phyloP scores from a whole-genome alignment of 2,797 vertebrate genomes.

The Cynopterus sphinx region DNA sequence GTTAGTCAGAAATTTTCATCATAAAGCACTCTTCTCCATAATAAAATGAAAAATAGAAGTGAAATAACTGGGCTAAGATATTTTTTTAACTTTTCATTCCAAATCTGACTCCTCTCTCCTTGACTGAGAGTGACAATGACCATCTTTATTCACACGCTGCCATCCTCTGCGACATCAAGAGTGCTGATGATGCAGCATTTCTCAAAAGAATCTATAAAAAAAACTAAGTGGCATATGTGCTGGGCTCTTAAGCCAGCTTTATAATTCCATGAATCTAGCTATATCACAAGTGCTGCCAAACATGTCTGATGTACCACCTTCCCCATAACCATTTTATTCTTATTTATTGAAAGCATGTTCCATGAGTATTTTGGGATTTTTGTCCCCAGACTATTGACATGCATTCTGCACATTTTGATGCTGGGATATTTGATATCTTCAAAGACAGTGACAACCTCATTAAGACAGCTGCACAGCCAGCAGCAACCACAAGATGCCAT shows the following conservation, averaged over 20 bases:
- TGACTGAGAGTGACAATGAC: neutral
- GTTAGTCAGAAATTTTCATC: neutral
- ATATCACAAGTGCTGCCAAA: neutral
- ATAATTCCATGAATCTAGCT: neutral
- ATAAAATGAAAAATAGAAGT: slow-evolving; percentile 13
- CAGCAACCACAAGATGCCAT: neutral
- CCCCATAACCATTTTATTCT: neutral
- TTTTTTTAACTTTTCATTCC: neutral
- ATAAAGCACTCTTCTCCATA: neutral
- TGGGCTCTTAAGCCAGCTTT: neutral
- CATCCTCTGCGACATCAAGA: neutral
- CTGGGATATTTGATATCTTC: neutral
- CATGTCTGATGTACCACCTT: neutral
- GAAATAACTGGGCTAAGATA: neutral
- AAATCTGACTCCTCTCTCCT: neutral
- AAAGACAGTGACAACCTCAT: neutral
- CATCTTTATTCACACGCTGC: neutral
- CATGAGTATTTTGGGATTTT: neutral
- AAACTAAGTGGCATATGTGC: neutral
- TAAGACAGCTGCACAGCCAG: neutral
- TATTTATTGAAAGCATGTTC: neutral
- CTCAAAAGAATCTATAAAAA: neutral
- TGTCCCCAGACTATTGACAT: neutral
- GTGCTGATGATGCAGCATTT: neutral
- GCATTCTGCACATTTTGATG: neutral